Conservation (phyloP, 2,888 invertebrate species). For the Oscheius sp. region DNA sequence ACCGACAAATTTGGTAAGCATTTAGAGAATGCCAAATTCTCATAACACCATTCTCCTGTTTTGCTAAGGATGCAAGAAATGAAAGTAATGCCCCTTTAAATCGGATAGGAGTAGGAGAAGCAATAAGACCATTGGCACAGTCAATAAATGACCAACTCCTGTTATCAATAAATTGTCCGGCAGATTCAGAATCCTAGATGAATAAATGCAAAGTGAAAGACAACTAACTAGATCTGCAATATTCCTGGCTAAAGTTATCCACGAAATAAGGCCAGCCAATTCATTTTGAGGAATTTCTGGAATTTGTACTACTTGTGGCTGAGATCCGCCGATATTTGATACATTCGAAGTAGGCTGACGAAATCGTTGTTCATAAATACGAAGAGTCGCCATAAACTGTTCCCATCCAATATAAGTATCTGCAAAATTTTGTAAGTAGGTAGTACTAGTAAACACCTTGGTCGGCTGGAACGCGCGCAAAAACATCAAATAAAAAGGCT, state of each 20-base stretch:
- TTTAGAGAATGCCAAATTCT: conserved; percentile 59
- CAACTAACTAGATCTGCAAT: conserved; percentile 35
- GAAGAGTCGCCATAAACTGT: conserved; percentile 43
- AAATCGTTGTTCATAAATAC: conserved; percentile 46
- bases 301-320: conserved; percentile 2
- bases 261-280: conserved; percentile 49
- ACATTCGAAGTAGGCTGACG: conserved; percentile 19
- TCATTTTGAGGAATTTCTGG: conserved; percentile 44
- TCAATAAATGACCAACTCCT: conserved; percentile 46
- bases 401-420: conserved; percentile 49
- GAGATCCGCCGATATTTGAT: background rate
- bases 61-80: conserved; percentile 57
- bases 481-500: conserved; percentile 47
- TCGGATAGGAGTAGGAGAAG: conserved; percentile 44
- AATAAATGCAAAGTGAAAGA: background rate
- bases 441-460: no score
- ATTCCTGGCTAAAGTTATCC: conserved; percentile 43
- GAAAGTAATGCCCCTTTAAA: conserved; percentile 52
- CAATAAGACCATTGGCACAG: conserved; percentile 38
- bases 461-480: conserved; percentile 39
- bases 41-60: conserved; percentile 41
- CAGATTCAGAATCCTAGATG: conserved; percentile 38
- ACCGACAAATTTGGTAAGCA: conserved; percentile 46
- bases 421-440: no score
- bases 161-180: conserved; percentile 44